phyloP scores from a whole-genome alignment of 1,140 invertebrate species.

The Cephus cinctus region DNA sequence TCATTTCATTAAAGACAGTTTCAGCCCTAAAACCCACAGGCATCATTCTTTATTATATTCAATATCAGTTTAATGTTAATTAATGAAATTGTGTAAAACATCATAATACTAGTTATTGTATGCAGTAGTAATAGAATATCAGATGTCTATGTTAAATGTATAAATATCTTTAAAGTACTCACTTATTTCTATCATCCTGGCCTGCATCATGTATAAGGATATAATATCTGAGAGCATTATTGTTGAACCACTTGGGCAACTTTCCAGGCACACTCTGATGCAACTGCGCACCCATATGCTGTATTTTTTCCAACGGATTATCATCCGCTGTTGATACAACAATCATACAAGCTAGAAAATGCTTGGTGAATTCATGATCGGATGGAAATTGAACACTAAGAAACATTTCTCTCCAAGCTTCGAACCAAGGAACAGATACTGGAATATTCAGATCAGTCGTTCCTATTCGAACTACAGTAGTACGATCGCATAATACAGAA shows the following conservation, averaged over 20 bases:
- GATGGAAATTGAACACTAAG: slow-evolving; percentile 85
- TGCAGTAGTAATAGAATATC: too few species aligned
- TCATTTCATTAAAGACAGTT: slow-evolving; percentile 78
- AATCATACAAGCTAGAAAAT: slow-evolving; percentile 88
- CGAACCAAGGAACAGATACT: slow-evolving; percentile 88
- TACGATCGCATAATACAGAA: slow-evolving; percentile 67
- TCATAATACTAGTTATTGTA: too few species aligned
- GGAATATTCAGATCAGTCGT: slow-evolving; percentile 64
- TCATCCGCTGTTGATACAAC: slow-evolving; percentile 81
- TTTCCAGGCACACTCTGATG: slow-evolving; percentile 75
- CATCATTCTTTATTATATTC: too few species aligned
- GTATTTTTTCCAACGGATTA: slow-evolving; percentile 77
- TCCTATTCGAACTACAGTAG: slow-evolving; percentile 55
- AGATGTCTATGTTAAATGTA: not conserved
- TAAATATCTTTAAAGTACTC: slow-evolving; percentile 29
- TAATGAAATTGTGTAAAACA: too few species aligned
- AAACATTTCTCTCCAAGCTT: slow-evolving; percentile 91
- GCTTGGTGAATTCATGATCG: slow-evolving; percentile 94
- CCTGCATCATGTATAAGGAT: slow-evolving; percentile 84
- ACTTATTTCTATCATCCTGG: slow-evolving; percentile 65
- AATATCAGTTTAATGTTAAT: too few species aligned
- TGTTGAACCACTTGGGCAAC: slow-evolving; percentile 89
- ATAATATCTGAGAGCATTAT: slow-evolving; percentile 82
- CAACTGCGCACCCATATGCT: slow-evolving; percentile 74
- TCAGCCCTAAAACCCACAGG: slow-evolving; percentile 76